Conservation (phyloP, 2,888 invertebrate genomes). For the Sinodicranocentrus sp. region DNA sequence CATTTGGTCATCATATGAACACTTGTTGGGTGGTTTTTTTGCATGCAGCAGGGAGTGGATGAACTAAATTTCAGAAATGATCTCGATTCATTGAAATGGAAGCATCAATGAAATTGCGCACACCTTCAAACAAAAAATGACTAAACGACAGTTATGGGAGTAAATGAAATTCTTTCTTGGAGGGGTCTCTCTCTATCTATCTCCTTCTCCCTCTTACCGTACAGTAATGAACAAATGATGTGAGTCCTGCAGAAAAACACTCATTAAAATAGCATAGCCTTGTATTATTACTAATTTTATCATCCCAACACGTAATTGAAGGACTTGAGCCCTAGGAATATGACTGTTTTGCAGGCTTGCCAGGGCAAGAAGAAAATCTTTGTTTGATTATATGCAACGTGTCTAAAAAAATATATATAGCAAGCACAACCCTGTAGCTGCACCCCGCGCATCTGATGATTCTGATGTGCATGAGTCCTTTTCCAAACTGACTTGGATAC, state of each 20-base stretch:
- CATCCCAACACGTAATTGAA: constrained; percentile 20
- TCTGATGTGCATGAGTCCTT: constrained; percentile 19
- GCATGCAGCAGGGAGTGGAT: constrained; percentile 30
- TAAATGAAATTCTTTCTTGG: constrained; percentile 2
- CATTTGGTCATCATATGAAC: neutral
- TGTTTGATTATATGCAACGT: neutral
- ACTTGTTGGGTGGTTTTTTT: constrained; percentile 23
- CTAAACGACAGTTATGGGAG: constrained; percentile 12
- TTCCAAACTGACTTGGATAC: constrained; percentile 40
- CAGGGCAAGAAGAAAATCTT: neutral
- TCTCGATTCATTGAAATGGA: constrained; percentile 22
- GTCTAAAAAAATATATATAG: neutral
- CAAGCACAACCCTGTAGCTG: constrained; percentile 21
- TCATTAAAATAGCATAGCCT: constrained; percentile 21
- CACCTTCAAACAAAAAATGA: constrained; percentile 28
- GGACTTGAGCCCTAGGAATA: constrained; percentile 26
- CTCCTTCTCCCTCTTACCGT: neutral
- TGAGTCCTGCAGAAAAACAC: constrained; percentile 8
- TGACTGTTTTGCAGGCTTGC: too few relatives aligned
- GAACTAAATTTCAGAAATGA: constrained; percentile 29
- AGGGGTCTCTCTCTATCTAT: neutral
- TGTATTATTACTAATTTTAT: constrained; percentile 27
- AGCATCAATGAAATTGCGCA: constrained; percentile 19
- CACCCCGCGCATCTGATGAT: constrained; percentile 33
- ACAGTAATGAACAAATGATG: constrained; percentile 6